Percentiles rank a stretch among this genome's conserved stretches.
phyloP scores from a whole-genome alignment of 2,797 vertebrate genomes.

The Rallus crepitans region DNA sequence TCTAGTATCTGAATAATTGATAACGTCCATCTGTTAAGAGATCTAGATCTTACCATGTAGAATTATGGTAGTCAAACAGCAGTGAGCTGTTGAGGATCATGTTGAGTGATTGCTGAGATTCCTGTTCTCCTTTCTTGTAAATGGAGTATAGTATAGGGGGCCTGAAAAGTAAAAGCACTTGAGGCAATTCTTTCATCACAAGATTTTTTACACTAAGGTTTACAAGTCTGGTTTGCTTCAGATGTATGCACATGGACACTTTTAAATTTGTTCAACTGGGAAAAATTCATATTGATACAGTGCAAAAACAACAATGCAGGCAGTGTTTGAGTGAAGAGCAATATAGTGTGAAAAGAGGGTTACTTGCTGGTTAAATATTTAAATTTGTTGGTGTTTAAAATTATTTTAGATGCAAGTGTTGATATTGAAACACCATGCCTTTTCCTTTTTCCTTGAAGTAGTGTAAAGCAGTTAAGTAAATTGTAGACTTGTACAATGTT shows the following conservation, averaged over 20 bases:
- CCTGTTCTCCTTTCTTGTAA: not conserved
- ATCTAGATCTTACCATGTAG: not conserved
- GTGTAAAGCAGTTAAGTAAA: not conserved
- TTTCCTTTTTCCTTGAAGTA: not conserved
- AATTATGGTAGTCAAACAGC: not conserved
- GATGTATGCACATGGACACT: not conserved
- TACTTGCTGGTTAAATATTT: not conserved
- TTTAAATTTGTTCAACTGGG: not conserved
- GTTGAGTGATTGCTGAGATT: not conserved
- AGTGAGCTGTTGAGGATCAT: not conserved
- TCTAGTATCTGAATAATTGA: not conserved
- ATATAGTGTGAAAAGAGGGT: not conserved
- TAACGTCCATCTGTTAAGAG: not conserved
- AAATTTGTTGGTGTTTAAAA: not conserved
- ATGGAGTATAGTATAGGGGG: not conserved
- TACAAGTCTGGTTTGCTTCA: not conserved
- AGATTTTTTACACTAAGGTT: not conserved
- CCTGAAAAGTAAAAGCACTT: not conserved
- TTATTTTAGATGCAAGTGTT: not conserved
- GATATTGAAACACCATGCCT: not conserved
- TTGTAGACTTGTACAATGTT: not conserved
- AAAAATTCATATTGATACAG: not conserved
- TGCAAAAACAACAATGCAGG: not conserved
- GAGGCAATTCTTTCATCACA: not conserved
- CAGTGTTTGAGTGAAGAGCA: not conserved